Base-by-base conservation (phyloP, 1,140 invertebrate genomes). In the Drosophila lini region DNA sequence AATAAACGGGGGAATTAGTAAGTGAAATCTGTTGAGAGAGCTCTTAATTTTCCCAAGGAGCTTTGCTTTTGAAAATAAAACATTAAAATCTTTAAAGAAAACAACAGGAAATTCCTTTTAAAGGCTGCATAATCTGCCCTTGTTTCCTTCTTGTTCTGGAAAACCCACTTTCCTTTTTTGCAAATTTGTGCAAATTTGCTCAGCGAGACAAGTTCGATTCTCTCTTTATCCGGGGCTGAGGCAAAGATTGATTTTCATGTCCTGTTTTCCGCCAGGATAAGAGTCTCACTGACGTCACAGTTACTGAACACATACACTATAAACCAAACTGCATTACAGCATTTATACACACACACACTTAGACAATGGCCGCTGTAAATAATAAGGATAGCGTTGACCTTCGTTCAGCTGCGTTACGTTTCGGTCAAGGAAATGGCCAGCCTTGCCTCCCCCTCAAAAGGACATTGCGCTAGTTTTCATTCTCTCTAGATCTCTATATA, bases 361-460 rank as follows among this genome's bases (percentile, higher is more conserved):
- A 60, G 64, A 82, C 83, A 83, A 89, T 89, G 84, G 70, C 44
- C 41, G 80, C 63, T 74, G 68, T 73, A 83, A 76, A 80, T 86
- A 86, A 73, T 83, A 80, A 73, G 74, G 63, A 82, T 75, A 69
- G 45, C 62, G 48, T 70, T 80, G 78, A 70, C 76, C 62, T 89
- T 75, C 77, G 77, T 89, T 75, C 77, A 74, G 70, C 73, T 89
- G 84, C 85, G 80, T 75, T 89, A 84, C 80, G 80, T 75, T 89
- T 90, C 85, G 84, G 84, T 89, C 85, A 89, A 89, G 84, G 84
- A 89, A 89, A 89, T 89, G 70, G 57, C 73, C 55, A 50, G 47
- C 47, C 9, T 61, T 45, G 67, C 32, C 55, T 13, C 63, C n/a
- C 38, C 42, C 62, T 28, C 11, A 64, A 65, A 69, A 89, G 84